Conservation (phyloP, 1,140 invertebrate genomes). For the Tetragonula clypearis region DNA sequence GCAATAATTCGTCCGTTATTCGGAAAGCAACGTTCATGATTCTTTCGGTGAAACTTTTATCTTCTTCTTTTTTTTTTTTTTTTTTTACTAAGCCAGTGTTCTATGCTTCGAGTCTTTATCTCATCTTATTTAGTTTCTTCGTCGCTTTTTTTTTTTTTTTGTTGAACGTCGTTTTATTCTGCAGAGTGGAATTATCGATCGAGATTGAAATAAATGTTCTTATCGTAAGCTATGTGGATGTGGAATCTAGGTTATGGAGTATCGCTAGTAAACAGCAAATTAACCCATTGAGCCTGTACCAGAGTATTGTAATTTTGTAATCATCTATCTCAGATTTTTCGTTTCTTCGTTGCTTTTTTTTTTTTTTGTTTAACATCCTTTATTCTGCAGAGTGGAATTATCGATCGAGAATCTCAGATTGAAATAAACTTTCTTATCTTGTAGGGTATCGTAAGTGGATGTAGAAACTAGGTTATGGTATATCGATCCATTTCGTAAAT, state of each 20-base stretch:
- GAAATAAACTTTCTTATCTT: no score
- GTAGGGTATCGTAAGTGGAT: background rate
- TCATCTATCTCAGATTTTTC: no score
- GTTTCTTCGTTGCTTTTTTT: no score
- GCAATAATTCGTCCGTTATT: constrained; percentile 32
- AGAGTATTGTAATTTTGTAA: no score
- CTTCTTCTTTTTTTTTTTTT: background rate
- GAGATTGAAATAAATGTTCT: background rate
- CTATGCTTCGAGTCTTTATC: background rate
- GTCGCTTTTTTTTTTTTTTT: background rate
- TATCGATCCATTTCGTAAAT: no score
- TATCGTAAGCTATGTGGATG: background rate
- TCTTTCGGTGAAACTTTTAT: constrained; percentile 6
- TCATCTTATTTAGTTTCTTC: background rate
- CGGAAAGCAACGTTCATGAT: background rate
- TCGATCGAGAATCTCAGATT: no score
- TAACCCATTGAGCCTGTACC: no score
- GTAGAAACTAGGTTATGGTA: no score
- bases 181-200: background rate
- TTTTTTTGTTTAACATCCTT: background rate
- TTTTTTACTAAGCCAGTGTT: background rate
- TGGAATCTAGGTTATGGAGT: no score
- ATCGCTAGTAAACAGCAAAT: no score
- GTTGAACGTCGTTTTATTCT: background rate
- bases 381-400: no score